Evolutionary conservation across 2,888 invertebrate genomes (phyloP).

Genomic region (Sylvicola cinctus): DNA sequence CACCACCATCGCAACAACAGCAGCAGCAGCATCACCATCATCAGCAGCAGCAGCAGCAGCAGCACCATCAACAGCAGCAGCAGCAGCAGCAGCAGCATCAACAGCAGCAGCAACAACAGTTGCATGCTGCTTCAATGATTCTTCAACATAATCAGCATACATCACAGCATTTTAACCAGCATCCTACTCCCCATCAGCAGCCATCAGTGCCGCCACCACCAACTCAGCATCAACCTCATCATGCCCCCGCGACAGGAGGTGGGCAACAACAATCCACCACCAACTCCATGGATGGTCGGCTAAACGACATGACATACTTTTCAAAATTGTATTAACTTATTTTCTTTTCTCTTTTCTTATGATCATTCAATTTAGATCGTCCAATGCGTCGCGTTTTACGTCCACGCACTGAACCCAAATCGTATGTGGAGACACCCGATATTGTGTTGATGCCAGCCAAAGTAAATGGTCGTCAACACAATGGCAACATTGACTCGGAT

Average conservation of each 20-base stretch:
- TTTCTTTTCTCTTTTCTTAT: too few relatives aligned
- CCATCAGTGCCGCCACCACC: background rate
- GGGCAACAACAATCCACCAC: background rate
- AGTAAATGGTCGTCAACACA: constrained; percentile 28
- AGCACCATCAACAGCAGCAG: background rate
- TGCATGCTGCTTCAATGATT: background rate
- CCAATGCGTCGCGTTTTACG: constrained; percentile 46
- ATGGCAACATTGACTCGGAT: constrained; percentile 39
- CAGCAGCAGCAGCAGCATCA: background rate
- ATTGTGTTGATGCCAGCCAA: constrained; percentile 39
- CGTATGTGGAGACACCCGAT: constrained; percentile 70
- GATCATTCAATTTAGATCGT: constrained; percentile 6
- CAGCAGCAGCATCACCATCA: background rate
- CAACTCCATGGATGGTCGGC: background rate
- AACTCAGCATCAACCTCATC: background rate
- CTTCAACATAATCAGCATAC: background rate
- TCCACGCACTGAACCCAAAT: constrained; percentile 63
- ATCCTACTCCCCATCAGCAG: too few relatives aligned
- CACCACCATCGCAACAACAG: constrained; percentile 23
- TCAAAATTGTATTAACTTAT: too few relatives aligned
- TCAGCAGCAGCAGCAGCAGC: background rate
- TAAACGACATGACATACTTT: constrained; percentile 11
- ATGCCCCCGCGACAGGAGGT: background rate
- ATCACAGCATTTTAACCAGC: constrained; percentile 13
- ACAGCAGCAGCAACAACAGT: background rate